These are phyloP conservation scores for Pelobates fuscus DNA, from an alignment of 2,113 vertebrate genomes.

Conservation along the genomic window DNA sequence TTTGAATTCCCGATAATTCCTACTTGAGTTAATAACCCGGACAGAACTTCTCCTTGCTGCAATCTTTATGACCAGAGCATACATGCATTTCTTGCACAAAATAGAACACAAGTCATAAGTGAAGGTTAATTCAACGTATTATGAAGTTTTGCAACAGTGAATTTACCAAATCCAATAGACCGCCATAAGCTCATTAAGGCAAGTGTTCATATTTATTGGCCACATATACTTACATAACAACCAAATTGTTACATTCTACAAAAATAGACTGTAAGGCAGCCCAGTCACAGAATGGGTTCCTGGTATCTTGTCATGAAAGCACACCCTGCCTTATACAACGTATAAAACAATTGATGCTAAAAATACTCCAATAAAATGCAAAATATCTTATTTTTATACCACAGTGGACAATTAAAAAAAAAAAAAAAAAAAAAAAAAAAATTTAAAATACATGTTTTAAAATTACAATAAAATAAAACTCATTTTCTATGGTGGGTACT, in stretches of 20 bases:
- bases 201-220: background rate
- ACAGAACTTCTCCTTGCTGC: no score
- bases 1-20: no score
- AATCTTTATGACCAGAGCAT: no score
- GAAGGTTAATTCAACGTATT: no score
- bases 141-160: no score
- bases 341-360: conserved; percentile 19
- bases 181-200: no score
- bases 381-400: background rate
- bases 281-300: conserved; percentile 34
- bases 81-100: no score
- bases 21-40: no score
- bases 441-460: no score
- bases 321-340: conserved; percentile 4
- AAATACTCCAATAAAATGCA: conserved; percentile 17
- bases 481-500: background rate
- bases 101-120: no score
- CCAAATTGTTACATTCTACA: conserved; percentile 28
- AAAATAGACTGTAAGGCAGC: conserved; percentile 39
- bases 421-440: conserved; percentile 15
- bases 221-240: conserved; percentile 12
- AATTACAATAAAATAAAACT: background rate
- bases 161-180: no score
- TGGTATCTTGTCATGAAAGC: background rate
- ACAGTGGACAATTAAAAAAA: conserved; percentile 1